These are phyloP conservation scores for Torymus auratus DNA, from an alignment of 2,888 invertebrate genomes.

Conservation along the genomic window DNA sequence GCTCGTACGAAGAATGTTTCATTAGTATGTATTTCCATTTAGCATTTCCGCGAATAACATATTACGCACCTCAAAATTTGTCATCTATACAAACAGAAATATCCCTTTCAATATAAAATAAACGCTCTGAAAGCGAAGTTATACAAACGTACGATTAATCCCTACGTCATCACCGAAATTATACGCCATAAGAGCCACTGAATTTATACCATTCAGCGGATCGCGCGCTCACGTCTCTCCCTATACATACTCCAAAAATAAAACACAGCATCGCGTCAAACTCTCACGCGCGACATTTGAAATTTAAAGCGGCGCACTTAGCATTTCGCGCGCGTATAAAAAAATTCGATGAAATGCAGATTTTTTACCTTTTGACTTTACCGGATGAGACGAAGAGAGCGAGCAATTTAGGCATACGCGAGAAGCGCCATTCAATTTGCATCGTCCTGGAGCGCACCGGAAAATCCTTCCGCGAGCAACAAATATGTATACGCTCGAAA, in stretches of 20 bases:
- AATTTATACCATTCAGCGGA: constrained; percentile 12
- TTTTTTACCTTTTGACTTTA: constrained; percentile 16
- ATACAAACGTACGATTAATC: no score
- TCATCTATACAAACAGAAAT: no score
- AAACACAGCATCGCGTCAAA: constrained; percentile 26
- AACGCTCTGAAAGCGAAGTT: no score
- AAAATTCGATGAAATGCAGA: constrained; percentile 42
- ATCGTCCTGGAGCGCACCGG: constrained; percentile 26
- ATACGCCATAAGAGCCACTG: neutral
- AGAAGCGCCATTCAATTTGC: constrained; percentile 44
- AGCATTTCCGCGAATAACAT: no score
- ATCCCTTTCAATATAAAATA: no score
- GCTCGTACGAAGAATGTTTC: no score
- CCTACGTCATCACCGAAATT: no score
- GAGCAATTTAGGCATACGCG: constrained; percentile 47
- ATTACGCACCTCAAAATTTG: no score
- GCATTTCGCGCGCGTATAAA: constrained; percentile 28
- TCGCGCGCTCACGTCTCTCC: neutral
- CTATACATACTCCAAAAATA: neutral
- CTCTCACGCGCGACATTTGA: constrained; percentile 30
- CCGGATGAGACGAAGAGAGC: neutral
- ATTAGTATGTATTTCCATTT: no score
- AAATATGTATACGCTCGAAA: constrained; percentile 6
- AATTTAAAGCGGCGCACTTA: constrained; percentile 40
- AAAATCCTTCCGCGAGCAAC: neutral